phyloP scores from a whole-genome alignment of 1,140 invertebrate genomes.

The Hylyphantes graminicola region DNA sequence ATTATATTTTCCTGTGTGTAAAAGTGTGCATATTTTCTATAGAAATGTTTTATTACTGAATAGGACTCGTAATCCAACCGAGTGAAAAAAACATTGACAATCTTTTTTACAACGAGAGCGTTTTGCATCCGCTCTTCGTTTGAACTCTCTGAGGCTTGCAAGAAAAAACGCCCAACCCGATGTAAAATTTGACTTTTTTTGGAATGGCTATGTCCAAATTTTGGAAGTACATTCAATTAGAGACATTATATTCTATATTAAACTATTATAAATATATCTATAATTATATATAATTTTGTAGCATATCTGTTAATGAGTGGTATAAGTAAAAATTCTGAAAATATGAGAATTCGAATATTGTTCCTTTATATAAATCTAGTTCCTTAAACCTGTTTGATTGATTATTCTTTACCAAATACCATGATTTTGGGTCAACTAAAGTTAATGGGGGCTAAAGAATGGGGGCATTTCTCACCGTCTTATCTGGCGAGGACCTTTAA shows the following conservation, averaged over 20 bases:
- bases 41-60: slow-evolving; percentile 7
- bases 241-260: too few relatives aligned
- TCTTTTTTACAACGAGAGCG: neutral
- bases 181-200: slow-evolving; percentile 1
- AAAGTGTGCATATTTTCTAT: slow-evolving; percentile 5
- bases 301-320: slow-evolving; percentile 8
- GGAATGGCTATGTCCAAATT: neutral
- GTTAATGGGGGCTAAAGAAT: too few relatives aligned
- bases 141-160: neutral
- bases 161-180: neutral
- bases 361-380: slow-evolving; percentile 28
- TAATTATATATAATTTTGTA: slow-evolving; percentile 31
- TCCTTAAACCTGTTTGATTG: slow-evolving; percentile 15
- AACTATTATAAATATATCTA: neutral
- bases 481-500: too few relatives aligned
- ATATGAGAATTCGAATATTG: slow-evolving; percentile 9
- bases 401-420: neutral
- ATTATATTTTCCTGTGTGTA: neutral
- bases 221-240: too few relatives aligned
- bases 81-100: slow-evolving; percentile 10
- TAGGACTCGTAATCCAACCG: neutral
- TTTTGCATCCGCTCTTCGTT: neutral
- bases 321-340: neutral
- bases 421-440: neutral
- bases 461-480: too few relatives aligned